Base-by-base conservation (phyloP, 1,140 invertebrate species). In the Maconellicoccus hirsutus region DNA sequence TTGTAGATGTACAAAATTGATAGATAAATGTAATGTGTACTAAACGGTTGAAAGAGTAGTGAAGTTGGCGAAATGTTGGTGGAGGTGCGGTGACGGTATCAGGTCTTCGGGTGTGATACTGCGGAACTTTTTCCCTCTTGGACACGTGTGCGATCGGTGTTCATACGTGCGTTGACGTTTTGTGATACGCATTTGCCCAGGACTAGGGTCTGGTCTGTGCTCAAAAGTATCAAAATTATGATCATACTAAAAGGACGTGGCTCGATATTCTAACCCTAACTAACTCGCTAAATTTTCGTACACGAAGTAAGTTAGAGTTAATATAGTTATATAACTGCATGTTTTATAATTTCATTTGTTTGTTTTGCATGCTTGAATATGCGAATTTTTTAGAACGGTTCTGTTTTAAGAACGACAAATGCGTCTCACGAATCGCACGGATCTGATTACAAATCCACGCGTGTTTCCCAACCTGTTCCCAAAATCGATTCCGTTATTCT, bases 321-420 rank as follows among this genome's bases (percentile, higher is more conserved):
- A 52, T 52, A 33, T 33, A 33, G 29, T 33, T 33, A 52, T 16
- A 52, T 52, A 52, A 52, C 42, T 19, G 42, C 42, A 52, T 52
- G 42, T 52, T 52, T 14, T 66, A 25, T 66, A 66, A 66, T 66
- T 66, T 66, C 61, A 66, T 66, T 66, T 66, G 61, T 66, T 66
- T 66, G 61, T 66, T 66, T 66, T 66, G 61, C 61, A 66, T 66
- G 61, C 61, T 66, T 26, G 61, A 66, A 66, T 33, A 52, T 66
- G 61, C 61, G 61, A 66, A 33, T 33, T 52, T 52, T 66, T 66
- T 66, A 66, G 61, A 66, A 25, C 25, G 61, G 21, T 66, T 66
- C 25, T 66, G 61, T 66, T 16, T 25, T 16, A 16, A 66, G 61
- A 66, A 66, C 61, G 61, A 66, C 21, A 25, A 66, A 26, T 26